Percentiles rank a stretch among this genome's conserved stretches.
Evolutionary conservation across 1,140 invertebrate genomes (phyloP).

Genomic region (Theocolax elegans): DNA sequence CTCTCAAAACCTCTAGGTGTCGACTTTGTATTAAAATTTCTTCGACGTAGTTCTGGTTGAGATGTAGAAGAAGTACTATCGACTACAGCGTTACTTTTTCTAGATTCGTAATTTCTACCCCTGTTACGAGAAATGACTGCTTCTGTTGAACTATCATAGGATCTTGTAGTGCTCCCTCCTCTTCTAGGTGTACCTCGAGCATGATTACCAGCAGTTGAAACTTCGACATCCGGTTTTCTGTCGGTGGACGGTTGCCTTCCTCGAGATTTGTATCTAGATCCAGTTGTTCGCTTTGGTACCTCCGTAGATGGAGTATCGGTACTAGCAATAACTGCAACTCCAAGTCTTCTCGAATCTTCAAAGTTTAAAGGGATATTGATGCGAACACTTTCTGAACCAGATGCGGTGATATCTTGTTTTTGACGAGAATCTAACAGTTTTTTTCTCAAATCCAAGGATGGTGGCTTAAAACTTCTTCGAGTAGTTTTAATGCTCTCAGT

Average conservation of each 20-base stretch:
- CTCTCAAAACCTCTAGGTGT: neutral
- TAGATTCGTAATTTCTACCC: neutral
- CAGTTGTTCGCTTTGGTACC: neutral
- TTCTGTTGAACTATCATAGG: neutral
- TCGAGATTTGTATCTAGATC: neutral
- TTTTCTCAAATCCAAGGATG: neutral
- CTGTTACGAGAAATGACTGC: neutral
- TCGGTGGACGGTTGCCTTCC: slow-evolving; percentile 20
- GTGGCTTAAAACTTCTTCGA: neutral
- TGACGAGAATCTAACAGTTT: neutral
- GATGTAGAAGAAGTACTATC: neutral
- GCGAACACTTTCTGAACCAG: slow-evolving; percentile 21
- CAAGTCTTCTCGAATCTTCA: neutral
- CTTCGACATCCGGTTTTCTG: neutral
- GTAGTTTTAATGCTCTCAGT: neutral
- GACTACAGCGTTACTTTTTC: neutral
- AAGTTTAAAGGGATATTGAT: slow-evolving; percentile 22
- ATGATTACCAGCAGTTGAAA: neutral
- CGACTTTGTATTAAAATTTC: neutral
- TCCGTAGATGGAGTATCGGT: neutral
- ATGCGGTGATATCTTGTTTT: slow-evolving; percentile 7
- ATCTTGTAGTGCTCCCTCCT: neutral
- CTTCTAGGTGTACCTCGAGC: neutral
- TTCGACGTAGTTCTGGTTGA: neutral
- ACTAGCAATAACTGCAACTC: neutral